These are phyloP conservation scores for Drosophila engyochracea DNA, from an alignment of 2,888 invertebrate species.

Conservation along the genomic window DNA sequence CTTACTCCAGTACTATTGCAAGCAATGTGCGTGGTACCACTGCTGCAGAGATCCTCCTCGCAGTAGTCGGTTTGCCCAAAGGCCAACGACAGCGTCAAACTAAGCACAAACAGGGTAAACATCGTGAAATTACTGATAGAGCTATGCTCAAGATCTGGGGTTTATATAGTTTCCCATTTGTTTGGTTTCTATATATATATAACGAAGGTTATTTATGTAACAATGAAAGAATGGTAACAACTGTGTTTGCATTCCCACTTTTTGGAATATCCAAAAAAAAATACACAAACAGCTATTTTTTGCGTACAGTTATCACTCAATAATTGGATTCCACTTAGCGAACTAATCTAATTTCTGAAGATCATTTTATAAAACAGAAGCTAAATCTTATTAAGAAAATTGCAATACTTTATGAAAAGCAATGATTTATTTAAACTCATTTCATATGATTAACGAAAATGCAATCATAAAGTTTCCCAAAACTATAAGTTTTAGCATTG, in stretches of 20 bases:
- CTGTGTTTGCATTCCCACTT: slow-evolving; percentile 17
- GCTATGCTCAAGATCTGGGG: not conserved
- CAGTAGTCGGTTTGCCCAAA: slow-evolving; percentile 47
- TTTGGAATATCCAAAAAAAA: slow-evolving; percentile 3
- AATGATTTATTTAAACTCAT: not conserved
- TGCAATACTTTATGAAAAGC: not conserved
- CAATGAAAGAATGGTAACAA: slow-evolving; percentile 10
- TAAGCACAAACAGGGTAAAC: slow-evolving; percentile 32
- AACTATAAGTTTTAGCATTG: not conserved
- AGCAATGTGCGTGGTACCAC: slow-evolving; percentile 36
- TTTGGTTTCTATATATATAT: not conserved
- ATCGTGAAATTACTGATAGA: slow-evolving; percentile 32
- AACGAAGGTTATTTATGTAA: not conserved
- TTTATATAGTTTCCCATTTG: slow-evolving; percentile 31
- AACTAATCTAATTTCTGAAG: not conserved
- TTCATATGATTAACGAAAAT: not conserved
- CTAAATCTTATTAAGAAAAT: not conserved
- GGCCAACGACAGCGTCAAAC: slow-evolving; percentile 17
- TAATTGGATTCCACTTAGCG: not conserved
- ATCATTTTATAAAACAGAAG: not conserved
- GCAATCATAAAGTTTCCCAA: not conserved
- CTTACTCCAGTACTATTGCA: slow-evolving; percentile 55
- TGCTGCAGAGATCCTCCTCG: slow-evolving; percentile 16
- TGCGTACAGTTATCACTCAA: not conserved
- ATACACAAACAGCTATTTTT: not conserved